These are phyloP conservation scores for Meles meles DNA, from an alignment of 2,113 vertebrate species.

Conservation along the genomic window DNA sequence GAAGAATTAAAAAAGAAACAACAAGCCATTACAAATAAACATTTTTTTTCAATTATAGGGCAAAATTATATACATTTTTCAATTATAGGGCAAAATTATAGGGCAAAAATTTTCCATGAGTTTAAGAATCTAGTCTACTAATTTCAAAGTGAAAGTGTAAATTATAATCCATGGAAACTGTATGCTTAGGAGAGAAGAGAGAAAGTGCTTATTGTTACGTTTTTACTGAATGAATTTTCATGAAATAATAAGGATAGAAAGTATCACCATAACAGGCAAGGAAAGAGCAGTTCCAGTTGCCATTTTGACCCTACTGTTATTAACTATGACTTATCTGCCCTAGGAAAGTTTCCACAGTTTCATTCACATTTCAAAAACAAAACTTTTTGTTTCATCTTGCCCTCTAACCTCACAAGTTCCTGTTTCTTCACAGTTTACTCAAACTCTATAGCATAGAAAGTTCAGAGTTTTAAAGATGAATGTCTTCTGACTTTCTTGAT, in stretches of 20 bases:
- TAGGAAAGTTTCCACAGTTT: neutral
- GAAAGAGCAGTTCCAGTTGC: neutral
- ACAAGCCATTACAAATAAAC: neutral
- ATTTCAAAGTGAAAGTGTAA: conserved; percentile 30
- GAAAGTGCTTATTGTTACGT: neutral
- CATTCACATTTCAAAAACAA: neutral
- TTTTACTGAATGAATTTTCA: conserved; percentile 1
- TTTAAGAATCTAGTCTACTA: conserved; percentile 19
- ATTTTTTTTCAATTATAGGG: neutral
- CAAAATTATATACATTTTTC: neutral
- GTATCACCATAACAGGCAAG: neutral
- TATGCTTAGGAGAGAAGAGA: neutral
- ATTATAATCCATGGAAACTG: neutral
- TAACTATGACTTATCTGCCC: neutral
- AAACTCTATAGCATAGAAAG: neutral
- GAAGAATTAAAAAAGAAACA: neutral
- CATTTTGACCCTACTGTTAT: neutral
- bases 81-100: no score
- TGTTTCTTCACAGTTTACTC: neutral
- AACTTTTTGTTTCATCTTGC: neutral
- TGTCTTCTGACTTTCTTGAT: conserved; percentile 3
- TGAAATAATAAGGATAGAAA: neutral
- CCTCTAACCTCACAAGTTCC: neutral
- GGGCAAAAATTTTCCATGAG: neutral
- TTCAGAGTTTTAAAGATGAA: conserved; percentile 30